Percentiles rank a stretch among this genome's conserved stretches.
phyloP scores from a whole-genome alignment of 1,140 invertebrate species.

The Lysiphlebus fabarum region DNA sequence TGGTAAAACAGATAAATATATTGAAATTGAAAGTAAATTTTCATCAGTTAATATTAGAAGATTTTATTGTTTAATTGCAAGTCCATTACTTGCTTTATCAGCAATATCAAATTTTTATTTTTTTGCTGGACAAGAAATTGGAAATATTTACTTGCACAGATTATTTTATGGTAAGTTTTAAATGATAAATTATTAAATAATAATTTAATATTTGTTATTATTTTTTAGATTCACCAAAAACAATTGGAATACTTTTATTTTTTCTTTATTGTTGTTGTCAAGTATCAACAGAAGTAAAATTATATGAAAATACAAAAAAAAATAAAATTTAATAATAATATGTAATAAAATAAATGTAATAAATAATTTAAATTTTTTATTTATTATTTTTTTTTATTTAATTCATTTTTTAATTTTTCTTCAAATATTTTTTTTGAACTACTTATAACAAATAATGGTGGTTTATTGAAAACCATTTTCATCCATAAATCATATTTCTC shows the following conservation, averaged over 20 bases:
- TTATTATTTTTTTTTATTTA: neutral
- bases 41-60: slow-evolving; percentile 53
- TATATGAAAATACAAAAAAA: slow-evolving; percentile 28
- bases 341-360: neutral
- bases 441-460: neutral
- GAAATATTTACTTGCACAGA: slow-evolving; percentile 61
- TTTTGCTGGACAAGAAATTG: slow-evolving; percentile 71
- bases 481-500: neutral
- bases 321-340: neutral
- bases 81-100: slow-evolving; percentile 72
- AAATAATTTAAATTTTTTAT: neutral
- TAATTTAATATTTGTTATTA: slow-evolving; percentile 21
- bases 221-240: slow-evolving; percentile 46
- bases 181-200: slow-evolving; percentile 6
- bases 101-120: slow-evolving; percentile 84
- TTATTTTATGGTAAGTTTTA: slow-evolving; percentile 50
- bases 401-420: slow-evolving; percentile 1
- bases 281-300: slow-evolving; percentile 51
- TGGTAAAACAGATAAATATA: slow-evolving; percentile 47
- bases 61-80: slow-evolving; percentile 64
- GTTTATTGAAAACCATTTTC: neutral
- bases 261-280: slow-evolving; percentile 57
- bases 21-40: slow-evolving; percentile 43
- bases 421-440: neutral
- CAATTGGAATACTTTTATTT: slow-evolving; percentile 40